Evolutionary conservation across 1,140 invertebrate species (phyloP).

Genomic region (Steinernema khuongi): DNA sequence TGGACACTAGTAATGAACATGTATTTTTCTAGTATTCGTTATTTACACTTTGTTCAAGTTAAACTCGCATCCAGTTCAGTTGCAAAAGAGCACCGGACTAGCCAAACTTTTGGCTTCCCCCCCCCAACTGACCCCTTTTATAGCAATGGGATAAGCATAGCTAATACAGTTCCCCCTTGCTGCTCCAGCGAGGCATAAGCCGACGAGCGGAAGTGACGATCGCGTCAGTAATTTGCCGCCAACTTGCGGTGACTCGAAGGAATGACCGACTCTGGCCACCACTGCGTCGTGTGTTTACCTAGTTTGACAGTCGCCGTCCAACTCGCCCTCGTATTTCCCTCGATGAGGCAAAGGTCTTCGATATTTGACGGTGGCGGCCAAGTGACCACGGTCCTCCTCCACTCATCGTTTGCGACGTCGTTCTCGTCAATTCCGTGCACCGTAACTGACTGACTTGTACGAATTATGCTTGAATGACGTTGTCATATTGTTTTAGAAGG

Average conservation of each 20-base stretch:
- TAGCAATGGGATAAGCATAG: too few species aligned
- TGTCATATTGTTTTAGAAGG: not conserved
- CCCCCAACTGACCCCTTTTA: too few species aligned
- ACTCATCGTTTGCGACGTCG: not conserved
- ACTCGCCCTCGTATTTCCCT: not conserved
- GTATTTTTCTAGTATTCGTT: too few species aligned
- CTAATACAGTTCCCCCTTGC: not conserved
- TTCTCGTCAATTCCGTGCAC: not conserved
- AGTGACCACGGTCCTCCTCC: slow-evolving; percentile 1
- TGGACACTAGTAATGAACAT: too few species aligned
- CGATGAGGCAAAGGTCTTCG: not conserved
- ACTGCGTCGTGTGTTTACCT: not conserved
- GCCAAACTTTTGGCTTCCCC: too few species aligned
- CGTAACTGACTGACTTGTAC: not conserved
- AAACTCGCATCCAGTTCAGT: too few species aligned
- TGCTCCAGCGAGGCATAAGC: not conserved
- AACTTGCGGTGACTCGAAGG: not conserved
- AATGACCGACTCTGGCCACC: slow-evolving; percentile 8
- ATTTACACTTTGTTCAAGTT: too few species aligned
- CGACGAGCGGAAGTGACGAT: slow-evolving; percentile 3
- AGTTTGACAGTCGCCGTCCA: slow-evolving; percentile 16
- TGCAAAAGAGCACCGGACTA: too few species aligned
- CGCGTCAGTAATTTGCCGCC: not conserved
- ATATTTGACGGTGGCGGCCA: not conserved
- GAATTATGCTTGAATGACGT: not conserved